Percentiles rank a stretch among this genome's conserved stretches.
phyloP scores from a whole-genome alignment of 2,888 invertebrate genomes.

The Diplolepis rosae region DNA sequence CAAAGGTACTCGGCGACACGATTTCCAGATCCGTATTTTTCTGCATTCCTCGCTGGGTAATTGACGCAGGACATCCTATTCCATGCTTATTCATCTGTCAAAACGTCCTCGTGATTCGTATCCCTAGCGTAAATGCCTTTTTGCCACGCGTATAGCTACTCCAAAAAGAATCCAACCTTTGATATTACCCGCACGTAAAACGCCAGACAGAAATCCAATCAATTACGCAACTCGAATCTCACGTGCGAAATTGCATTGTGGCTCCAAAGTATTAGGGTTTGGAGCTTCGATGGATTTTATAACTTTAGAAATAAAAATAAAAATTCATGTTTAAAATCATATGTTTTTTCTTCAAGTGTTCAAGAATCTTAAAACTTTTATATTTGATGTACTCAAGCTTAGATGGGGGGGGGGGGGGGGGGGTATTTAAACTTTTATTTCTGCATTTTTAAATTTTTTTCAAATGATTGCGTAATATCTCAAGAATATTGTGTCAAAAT shows the following conservation, averaged over 20 bases:
- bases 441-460: no score
- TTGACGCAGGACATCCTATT: conserved; percentile 28
- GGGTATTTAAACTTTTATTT: no score
- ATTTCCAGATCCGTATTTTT: conserved; percentile 11
- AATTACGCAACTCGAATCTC: conserved; percentile 26
- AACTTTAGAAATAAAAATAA: background rate
- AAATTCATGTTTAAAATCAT: conserved; percentile 20
- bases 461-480: no score
- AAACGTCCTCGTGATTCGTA: background rate
- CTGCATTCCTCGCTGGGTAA: conserved; percentile 17
- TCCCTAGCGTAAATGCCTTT: background rate
- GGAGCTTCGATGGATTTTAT: conserved; percentile 14
- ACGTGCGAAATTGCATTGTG: conserved; percentile 14
- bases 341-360: no score
- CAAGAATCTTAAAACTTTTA: no score
- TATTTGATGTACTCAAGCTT: no score
- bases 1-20: conserved; percentile 15
- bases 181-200: conserved; percentile 29
- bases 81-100: conserved; percentile 22
- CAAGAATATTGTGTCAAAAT: no score
- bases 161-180: conserved; percentile 25
- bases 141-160: background rate
- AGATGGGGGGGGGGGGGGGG: no score
- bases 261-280: conserved; percentile 12
- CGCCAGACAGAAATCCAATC: conserved; percentile 28